A percentile compares a stretch with the other conserved stretches of the same genome.
Evolutionary conservation across 2,797 vertebrate species (phyloP).

Genomic region (Triplophysa yarkandensis): DNA sequence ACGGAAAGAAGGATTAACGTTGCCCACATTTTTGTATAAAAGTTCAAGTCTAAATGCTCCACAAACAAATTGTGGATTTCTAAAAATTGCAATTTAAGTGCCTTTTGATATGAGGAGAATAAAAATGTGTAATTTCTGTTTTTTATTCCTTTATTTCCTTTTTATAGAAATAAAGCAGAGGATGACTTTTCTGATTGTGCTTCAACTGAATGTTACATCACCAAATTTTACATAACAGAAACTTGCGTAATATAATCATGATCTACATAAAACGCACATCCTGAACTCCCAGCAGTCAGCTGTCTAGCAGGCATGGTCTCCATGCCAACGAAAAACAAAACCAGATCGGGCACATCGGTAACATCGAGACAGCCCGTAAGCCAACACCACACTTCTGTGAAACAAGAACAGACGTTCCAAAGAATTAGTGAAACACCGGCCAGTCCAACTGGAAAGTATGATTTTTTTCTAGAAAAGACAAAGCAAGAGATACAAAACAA

Average conservation of each 20-base stretch:
- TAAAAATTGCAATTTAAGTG: neutral
- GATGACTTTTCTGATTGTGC: neutral
- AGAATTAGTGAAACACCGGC: constrained; percentile 38
- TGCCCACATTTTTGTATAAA: neutral
- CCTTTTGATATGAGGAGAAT: neutral
- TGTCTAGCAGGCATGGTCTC: constrained; percentile 21
- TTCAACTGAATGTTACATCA: neutral
- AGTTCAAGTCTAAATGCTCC: neutral
- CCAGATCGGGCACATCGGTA: constrained; percentile 29
- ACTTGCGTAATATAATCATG: constrained; percentile 1
- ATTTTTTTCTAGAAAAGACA: constrained; percentile 25
- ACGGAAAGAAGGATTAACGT: neutral
- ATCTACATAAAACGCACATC: neutral
- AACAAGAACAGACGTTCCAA: constrained; percentile 34
- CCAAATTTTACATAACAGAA: neutral
- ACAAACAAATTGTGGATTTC: neutral
- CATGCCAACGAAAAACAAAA: constrained; percentile 53
- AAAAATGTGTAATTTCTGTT: neutral
- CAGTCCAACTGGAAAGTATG: constrained; percentile 29
- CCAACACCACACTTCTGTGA: constrained; percentile 37
- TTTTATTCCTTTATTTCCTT: neutral
- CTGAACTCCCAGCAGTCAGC: constrained; percentile 46
- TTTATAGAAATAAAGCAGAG: neutral
- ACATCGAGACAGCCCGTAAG: constrained; percentile 24
- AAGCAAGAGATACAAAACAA: constrained; percentile 13